Conservation (phyloP, 2,113 vertebrate species). For the Apaloderma vittatum region DNA sequence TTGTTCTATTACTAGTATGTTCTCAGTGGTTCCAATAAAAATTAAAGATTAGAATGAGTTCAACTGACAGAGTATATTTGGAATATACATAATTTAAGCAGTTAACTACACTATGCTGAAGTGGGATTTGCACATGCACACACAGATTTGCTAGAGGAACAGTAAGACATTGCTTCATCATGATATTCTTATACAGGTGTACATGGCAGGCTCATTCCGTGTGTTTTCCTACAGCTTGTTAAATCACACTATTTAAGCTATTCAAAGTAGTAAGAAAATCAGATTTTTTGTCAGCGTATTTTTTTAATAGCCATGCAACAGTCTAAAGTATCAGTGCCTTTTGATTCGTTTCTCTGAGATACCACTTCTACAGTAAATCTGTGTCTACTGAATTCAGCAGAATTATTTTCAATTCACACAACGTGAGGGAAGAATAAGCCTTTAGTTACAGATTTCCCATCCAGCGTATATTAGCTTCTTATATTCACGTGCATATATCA, state of each 20-base stretch:
- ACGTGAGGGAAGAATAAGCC: background rate
- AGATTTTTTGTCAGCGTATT: background rate
- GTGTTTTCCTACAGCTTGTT: background rate
- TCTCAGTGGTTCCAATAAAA: background rate
- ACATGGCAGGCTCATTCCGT: accelerated
- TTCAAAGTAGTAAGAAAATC: background rate
- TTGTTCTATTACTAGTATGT: background rate
- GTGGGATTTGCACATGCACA: background rate
- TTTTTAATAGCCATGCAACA: background rate
- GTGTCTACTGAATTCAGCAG: background rate
- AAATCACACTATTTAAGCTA: background rate
- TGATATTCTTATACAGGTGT: background rate
- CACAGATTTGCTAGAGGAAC: background rate
- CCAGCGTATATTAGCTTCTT: background rate
- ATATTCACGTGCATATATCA: background rate
- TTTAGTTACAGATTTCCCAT: background rate
- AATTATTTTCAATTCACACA: background rate
- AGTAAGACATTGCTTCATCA: background rate
- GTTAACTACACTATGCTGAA: background rate
- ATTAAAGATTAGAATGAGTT: background rate
- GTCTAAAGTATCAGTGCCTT: background rate
- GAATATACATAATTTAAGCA: background rate
- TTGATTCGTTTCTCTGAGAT: background rate
- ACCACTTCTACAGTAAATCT: background rate
- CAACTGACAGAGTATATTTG: background rate